Conservation (phyloP, 1,140 invertebrate genomes). For the Formica exsecta region DNA sequence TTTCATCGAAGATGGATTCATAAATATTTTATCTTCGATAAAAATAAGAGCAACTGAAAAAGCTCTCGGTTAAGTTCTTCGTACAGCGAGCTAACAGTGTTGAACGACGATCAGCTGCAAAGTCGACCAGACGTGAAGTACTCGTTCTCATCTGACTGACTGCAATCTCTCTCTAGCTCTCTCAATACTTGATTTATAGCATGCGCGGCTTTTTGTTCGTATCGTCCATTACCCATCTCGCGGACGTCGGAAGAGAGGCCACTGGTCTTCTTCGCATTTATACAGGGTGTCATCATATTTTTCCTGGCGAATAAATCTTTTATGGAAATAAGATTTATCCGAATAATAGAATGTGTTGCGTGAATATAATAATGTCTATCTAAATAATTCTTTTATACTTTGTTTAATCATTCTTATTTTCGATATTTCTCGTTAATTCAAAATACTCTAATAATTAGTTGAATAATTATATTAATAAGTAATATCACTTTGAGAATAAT, state of each 20-base stretch:
- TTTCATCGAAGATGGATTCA: neutral
- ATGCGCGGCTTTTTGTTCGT: conserved; percentile 49
- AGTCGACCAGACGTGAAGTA: conserved; percentile 38
- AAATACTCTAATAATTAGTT: neutral
- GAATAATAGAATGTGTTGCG: neutral
- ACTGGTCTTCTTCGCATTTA: conserved; percentile 42
- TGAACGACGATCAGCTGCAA: conserved; percentile 50
- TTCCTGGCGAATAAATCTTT: neutral
- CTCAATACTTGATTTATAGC: conserved; percentile 62
- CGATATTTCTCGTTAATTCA: neutral
- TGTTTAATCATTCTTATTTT: neutral
- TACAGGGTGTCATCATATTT: conserved; percentile 42
- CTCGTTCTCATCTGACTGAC: conserved; percentile 48
- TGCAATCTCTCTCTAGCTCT: conserved; percentile 58
- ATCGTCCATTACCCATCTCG: conserved; percentile 61
- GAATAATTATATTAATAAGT: neutral
- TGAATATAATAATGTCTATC: neutral
- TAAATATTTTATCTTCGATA: conserved; percentile 18
- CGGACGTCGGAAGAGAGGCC: conserved; percentile 56
- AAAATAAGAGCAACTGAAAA: conserved; percentile 38
- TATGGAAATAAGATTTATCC: neutral
- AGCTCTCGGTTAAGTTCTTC: conserved; percentile 29
- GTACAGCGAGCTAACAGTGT: conserved; percentile 43
- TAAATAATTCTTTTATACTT: neutral
- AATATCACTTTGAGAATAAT: neutral